These are phyloP conservation scores for Antechinus stuartii DNA, from an alignment of 2,113 vertebrate genomes.

Conservation along the genomic window DNA sequence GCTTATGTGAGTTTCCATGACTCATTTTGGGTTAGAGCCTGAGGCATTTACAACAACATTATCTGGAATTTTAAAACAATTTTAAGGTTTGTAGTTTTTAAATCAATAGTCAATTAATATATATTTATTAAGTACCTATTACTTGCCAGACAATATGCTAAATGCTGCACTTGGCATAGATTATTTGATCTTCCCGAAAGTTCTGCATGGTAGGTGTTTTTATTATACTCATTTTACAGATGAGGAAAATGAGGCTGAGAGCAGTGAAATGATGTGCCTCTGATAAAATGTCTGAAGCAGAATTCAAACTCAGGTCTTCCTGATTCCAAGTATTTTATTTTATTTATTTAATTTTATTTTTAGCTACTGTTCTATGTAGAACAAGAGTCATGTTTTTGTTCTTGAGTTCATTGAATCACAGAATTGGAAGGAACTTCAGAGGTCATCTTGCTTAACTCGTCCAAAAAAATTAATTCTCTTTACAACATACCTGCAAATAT, in stretches of 20 bases:
- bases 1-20: neutral
- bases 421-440: neutral
- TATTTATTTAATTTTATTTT: no score
- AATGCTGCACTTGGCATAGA: neutral
- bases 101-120: neutral
- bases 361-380: neutral
- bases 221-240: neutral
- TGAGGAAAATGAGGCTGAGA: neutral
- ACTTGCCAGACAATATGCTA: neutral
- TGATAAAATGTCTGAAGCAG: neutral
- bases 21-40: neutral
- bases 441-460: neutral
- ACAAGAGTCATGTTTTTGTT: neutral
- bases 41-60: neutral
- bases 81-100: neutral
- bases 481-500: neutral
- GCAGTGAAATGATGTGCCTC: neutral
- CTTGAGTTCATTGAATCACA: neutral
- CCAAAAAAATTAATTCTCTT: neutral
- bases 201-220: neutral
- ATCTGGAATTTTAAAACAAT: neutral
- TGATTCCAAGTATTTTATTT: neutral
- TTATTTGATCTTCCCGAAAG: neutral
- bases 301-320: neutral
- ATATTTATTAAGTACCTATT: neutral